Evolutionary conservation across 2,797 vertebrate species (phyloP).

Genomic region (Etheostoma nigrum): DNA sequence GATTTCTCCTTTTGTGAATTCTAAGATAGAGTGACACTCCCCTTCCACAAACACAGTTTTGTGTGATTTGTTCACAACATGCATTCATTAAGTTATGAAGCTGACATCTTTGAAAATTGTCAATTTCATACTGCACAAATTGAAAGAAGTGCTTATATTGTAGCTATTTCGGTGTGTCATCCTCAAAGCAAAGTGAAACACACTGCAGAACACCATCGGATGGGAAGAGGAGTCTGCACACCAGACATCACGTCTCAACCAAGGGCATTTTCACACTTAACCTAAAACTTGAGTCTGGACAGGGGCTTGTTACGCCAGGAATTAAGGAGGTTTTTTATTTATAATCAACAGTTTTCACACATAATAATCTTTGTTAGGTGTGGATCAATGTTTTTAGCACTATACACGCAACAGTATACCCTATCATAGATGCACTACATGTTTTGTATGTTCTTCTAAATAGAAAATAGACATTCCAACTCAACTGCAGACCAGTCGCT

Average conservation of each 20-base stretch:
- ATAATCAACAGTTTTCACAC: background rate
- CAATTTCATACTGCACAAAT: slow-evolving; percentile 1
- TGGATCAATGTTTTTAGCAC: background rate
- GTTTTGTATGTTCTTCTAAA: background rate
- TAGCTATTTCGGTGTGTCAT: background rate
- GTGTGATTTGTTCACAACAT: background rate
- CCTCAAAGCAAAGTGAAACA: background rate
- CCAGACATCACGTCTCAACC: background rate
- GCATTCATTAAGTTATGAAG: background rate
- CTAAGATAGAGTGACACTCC: background rate
- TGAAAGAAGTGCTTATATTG: background rate
- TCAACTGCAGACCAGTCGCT: background rate
- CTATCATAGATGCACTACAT: background rate
- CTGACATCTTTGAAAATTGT: background rate
- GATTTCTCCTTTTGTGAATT: slow-evolving; percentile 4
- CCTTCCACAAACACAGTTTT: slow-evolving; percentile 10
- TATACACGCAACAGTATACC: background rate
- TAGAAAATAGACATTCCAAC: no score
- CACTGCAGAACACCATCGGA: background rate
- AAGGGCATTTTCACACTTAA: slow-evolving; percentile 12
- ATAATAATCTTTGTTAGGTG: background rate
- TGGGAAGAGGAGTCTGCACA: slow-evolving; percentile 9
- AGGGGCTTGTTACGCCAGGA: background rate
- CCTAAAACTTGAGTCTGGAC: background rate
- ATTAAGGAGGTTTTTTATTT: background rate